A percentile compares a stretch with the other conserved stretches of the same genome.
Evolutionary conservation across 2,888 invertebrate genomes (phyloP).

Genomic region (Pristionchus maxplancki): DNA sequence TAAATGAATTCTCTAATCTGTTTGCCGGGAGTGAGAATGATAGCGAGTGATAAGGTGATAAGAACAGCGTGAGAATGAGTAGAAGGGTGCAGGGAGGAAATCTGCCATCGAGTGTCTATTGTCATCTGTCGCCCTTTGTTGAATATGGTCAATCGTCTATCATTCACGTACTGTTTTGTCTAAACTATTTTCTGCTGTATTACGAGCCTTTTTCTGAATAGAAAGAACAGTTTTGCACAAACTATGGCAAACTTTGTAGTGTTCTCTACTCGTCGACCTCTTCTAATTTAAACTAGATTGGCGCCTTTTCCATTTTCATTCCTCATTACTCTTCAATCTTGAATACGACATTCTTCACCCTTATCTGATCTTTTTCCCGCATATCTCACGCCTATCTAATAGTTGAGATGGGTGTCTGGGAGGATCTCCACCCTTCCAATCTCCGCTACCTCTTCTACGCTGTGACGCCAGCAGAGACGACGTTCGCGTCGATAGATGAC

Average conservation of each 20-base stretch:
- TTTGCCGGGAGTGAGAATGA: slow-evolving; percentile 1
- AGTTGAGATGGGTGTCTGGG: background rate
- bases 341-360: background rate
- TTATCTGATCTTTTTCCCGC: background rate
- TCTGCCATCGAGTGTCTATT: background rate
- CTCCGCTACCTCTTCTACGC: slow-evolving; percentile 67
- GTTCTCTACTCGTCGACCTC: no score
- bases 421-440: slow-evolving; percentile 54
- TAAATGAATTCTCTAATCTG: slow-evolving; percentile 10
- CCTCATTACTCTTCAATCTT: no score
- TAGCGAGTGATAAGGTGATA: background rate
- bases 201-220: no score
- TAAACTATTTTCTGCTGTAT: no score
- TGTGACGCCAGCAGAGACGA: slow-evolving; percentile 67
- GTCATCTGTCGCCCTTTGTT: no score
- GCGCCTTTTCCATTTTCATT: no score
- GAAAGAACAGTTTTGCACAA: no score
- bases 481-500: slow-evolving; percentile 53
- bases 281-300: no score
- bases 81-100: background rate
- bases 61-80: background rate
- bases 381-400: no score
- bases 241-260: no score
- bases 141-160: no score
- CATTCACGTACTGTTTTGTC: no score